Conservation (phyloP, 2,888 invertebrate species). For the Macrophya annulata region DNA sequence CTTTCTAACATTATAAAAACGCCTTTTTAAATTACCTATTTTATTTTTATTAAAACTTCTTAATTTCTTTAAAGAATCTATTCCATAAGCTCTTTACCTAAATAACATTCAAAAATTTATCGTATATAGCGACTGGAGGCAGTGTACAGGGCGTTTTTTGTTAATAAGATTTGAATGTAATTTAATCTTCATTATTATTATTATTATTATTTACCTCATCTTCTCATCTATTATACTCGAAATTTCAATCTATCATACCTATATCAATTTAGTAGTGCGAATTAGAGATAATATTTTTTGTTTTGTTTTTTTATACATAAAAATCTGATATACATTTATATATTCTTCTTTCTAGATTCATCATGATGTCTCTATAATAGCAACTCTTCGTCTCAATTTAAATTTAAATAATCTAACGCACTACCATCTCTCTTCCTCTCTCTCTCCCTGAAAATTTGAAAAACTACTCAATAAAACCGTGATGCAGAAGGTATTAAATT, state of each 20-base stretch:
- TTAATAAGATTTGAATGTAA: neutral
- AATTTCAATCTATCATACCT: neutral
- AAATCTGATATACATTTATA: slow-evolving; percentile 11
- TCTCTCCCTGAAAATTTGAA: neutral
- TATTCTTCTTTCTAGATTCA: neutral
- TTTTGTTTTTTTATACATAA: neutral
- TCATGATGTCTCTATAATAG: neutral
- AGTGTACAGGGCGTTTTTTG: slow-evolving; percentile 20
- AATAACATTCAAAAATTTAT: neutral
- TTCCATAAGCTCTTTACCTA: neutral
- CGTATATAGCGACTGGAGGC: neutral
- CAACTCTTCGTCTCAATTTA: neutral
- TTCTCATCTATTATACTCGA: neutral
- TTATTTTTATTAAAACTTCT: too few relatives aligned
- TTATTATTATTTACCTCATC: neutral
- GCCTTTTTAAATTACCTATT: neutral
- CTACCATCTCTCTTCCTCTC: neutral
- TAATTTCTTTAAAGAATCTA: neutral
- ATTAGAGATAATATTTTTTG: neutral
- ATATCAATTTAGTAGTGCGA: neutral
- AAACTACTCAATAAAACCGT: neutral
- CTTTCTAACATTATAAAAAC: neutral
- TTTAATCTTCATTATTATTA: neutral
- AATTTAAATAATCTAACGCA: neutral
- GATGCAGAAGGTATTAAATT: neutral